Conservation (phyloP, 2,797 vertebrate genomes). For the Vespertilio murinus region DNA sequence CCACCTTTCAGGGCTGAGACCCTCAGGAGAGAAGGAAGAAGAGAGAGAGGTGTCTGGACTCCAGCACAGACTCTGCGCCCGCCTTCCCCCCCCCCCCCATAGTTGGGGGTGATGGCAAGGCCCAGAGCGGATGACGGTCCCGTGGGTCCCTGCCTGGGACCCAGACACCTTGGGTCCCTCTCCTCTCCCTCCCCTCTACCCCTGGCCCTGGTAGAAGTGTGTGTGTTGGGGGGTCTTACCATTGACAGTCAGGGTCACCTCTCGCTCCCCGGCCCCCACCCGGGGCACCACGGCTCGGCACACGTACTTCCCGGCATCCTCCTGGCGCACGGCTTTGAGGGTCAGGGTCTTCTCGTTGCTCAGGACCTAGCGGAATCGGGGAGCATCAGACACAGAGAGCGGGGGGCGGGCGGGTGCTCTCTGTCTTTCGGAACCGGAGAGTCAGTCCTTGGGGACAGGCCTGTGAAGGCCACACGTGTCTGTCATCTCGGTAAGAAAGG, state of each 20-base stretch:
- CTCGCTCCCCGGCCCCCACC: constrained; percentile 95
- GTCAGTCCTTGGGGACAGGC: not conserved
- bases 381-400: not conserved
- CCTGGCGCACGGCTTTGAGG: constrained; percentile 95
- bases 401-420: not conserved
- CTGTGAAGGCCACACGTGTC: accelerated
- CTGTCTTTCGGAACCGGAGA: not conserved
- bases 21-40: not conserved
- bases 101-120: not conserved
- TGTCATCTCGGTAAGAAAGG: accelerated
- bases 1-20: not conserved
- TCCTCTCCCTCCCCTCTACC: not conserved
- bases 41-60: not conserved
- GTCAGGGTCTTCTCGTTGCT: constrained; percentile 97
- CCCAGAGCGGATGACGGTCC: not conserved
- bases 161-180: not conserved
- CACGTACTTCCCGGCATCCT: constrained; percentile 97
- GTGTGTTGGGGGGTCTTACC: constrained; percentile 84
- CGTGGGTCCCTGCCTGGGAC: not conserved
- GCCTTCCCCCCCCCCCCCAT: no score
- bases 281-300: constrained; percentile 96
- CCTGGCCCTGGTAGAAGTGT: accelerated
- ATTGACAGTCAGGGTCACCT: constrained; percentile 96
- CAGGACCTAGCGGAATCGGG: constrained; percentile 88
- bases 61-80: accelerated